A percentile compares a stretch with the other conserved stretches of the same genome.
Conservation (phyloP, 2,113 vertebrate species). For the Muntiacus reevesi region DNA sequence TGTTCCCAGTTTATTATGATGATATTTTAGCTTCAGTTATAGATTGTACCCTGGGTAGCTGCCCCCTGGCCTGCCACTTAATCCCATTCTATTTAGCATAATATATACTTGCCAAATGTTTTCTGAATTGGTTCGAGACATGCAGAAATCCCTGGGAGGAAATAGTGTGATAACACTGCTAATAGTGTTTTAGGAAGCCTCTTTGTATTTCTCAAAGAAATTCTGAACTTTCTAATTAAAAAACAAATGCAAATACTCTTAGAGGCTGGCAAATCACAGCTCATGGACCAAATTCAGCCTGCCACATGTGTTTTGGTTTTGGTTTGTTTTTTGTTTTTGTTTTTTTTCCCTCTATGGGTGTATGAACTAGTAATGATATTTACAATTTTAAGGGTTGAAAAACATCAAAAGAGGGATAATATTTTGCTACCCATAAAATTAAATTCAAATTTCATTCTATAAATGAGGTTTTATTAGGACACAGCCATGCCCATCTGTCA, state of each 20-base stretch:
- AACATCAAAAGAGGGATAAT: background rate
- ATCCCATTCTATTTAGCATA: conserved; percentile 17
- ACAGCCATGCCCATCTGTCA: background rate
- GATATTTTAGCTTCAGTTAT: background rate
- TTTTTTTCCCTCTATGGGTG: background rate
- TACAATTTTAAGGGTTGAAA: background rate
- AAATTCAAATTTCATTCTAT: background rate
- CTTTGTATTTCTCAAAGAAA: background rate
- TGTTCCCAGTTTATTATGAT: conserved; percentile 1
- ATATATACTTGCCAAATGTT: background rate
- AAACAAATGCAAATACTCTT: background rate
- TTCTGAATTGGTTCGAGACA: conserved; percentile 28
- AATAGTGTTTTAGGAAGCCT: background rate
- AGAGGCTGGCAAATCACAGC: background rate
- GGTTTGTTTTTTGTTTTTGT: background rate
- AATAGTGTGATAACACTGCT: background rate
- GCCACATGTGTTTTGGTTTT: background rate
- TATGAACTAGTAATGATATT: background rate
- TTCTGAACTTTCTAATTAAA: background rate
- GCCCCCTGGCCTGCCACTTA: background rate
- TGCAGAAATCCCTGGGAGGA: background rate
- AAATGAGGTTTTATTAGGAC: background rate
- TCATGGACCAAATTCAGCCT: background rate
- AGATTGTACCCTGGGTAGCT: background rate
- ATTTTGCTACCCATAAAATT: background rate